Conservation (phyloP, 2,797 vertebrate genomes). For the Spheniscus humboldti region DNA sequence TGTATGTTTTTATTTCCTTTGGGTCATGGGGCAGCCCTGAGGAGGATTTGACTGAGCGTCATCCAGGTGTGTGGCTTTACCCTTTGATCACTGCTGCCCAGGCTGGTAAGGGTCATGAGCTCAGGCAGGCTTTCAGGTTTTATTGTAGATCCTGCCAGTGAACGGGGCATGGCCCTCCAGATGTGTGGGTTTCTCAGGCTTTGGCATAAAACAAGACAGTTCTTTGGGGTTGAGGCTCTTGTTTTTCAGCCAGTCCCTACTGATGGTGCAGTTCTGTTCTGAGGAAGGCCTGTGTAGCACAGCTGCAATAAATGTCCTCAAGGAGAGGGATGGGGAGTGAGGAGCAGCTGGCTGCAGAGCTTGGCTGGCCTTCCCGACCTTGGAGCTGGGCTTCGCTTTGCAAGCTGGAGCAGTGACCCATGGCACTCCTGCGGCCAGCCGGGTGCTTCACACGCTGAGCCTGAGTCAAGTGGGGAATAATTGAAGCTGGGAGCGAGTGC, state of each 20-base stretch:
- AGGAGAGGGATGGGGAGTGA: neutral
- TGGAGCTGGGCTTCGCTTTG: neutral
- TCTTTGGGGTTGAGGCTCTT: neutral
- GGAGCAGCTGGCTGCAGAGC: neutral
- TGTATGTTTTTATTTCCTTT: neutral
- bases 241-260: neutral
- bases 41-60: neutral
- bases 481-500: fast-evolving
- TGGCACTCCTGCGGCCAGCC: fast-evolving
- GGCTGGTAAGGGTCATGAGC: neutral
- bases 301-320: neutral
- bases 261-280: neutral
- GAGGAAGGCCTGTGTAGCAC: neutral
- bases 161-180: fast-evolving
- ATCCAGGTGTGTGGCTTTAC: neutral
- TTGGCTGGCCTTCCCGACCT: neutral
- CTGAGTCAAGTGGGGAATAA: neutral
- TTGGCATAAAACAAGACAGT: neutral
- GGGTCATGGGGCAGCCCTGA: neutral
- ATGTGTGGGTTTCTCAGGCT: neutral
- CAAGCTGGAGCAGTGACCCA: neutral
- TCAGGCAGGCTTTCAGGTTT: neutral
- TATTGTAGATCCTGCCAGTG: neutral
- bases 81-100: neutral
- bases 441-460: fast-evolving